phyloP scores from a whole-genome alignment of 2,888 invertebrate genomes.

The Rhagophthalmus giganteus region DNA sequence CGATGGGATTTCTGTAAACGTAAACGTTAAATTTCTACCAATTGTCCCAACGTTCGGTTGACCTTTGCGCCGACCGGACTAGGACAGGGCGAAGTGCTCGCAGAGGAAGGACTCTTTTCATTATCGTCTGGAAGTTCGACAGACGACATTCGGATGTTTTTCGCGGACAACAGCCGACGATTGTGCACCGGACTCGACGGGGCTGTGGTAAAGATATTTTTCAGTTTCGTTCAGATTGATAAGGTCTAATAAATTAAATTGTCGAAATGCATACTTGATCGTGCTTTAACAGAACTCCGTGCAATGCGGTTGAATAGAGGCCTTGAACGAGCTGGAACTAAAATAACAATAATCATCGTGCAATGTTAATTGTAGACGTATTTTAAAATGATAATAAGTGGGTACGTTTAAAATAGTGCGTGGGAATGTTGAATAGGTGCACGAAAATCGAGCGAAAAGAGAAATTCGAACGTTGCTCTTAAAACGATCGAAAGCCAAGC shows the following conservation, averaged over 20 bases:
- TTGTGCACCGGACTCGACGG: constrained; percentile 92
- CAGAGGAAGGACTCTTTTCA: constrained; percentile 87
- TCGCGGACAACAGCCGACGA: constrained; percentile 75
- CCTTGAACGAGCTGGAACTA: constrained; percentile 47
- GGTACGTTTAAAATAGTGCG: background rate
- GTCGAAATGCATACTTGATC: constrained; percentile 52
- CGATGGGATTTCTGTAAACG: constrained; percentile 78
- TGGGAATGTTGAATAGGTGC: background rate
- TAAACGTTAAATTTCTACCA: too few species aligned
- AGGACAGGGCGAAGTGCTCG: constrained; percentile 91
- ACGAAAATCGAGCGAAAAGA: too few species aligned
- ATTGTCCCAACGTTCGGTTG: constrained; percentile 5
- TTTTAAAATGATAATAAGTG: background rate
- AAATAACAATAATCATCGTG: constrained; percentile 23
- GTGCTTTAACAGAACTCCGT: constrained; percentile 49
- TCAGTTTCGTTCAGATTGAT: background rate
- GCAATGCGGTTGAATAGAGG: constrained; percentile 47
- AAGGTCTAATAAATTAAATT: constrained; percentile 4
- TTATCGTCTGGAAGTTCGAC: constrained; percentile 91
- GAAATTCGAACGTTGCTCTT: too few species aligned
- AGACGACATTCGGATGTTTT: constrained; percentile 88
- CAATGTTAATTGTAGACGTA: constrained; percentile 5
- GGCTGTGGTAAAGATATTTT: constrained; percentile 58
- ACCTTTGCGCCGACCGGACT: constrained; percentile 67
- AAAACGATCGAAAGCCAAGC: too few species aligned